Conservation (phyloP, 2,113 vertebrate genomes). For the Zootoca vivipara region DNA sequence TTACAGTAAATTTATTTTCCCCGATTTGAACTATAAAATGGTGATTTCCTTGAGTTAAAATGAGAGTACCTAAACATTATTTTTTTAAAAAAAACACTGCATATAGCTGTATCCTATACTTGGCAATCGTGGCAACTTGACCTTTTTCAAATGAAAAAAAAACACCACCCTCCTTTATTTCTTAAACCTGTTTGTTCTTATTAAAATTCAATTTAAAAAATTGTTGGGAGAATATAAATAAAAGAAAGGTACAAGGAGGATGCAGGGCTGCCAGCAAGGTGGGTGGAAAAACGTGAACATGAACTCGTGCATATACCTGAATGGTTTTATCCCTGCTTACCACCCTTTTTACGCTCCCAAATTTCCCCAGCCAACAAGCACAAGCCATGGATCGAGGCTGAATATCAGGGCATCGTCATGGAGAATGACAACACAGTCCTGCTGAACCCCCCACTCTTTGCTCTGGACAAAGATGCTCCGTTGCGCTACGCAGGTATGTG, state of each 20-base stretch:
- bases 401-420: constrained; percentile 98
- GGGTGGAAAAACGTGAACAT: background rate
- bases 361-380: constrained; percentile 93
- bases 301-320: background rate
- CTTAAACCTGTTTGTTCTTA: no score
- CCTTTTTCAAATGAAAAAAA: no score
- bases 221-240: no score
- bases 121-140: no score
- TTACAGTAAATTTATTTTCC: no score
- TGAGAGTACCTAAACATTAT: no score
- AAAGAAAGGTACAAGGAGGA: background rate
- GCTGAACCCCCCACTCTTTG: constrained; percentile 94
- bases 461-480: constrained; percentile 96
- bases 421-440: constrained; percentile 98
- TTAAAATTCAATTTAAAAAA: no score
- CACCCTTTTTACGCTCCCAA: constrained; percentile 27
- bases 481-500: constrained; percentile 92
- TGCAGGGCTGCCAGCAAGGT: background rate
- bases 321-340: constrained; percentile 29
- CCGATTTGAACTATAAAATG: no score
- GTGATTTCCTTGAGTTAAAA: no score
- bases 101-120: no score
- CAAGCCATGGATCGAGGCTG: constrained; percentile 98
- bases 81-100: no score
- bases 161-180: no score